phyloP scores from a whole-genome alignment of 2,888 invertebrate genomes.

The Ischnura elegans region DNA sequence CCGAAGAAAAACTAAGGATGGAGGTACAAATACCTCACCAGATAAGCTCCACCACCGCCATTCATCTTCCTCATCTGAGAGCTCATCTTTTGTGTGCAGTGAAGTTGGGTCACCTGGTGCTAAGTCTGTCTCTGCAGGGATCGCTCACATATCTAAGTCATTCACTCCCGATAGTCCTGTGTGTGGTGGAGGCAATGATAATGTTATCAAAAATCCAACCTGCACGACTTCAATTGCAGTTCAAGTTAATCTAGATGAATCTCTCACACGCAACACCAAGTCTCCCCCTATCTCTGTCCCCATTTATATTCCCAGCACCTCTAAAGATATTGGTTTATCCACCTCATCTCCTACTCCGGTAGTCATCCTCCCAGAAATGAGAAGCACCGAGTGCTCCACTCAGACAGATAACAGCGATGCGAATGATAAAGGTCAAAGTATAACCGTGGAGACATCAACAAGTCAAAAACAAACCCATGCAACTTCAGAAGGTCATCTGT shows the following conservation, averaged over 20 bases:
- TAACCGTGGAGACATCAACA: conserved; percentile 70
- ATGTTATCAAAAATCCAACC: conserved; percentile 39
- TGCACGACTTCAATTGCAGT: conserved; percentile 80
- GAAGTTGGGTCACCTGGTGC: conserved; percentile 29
- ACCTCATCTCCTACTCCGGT: conserved; percentile 43
- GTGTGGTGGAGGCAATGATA: background rate
- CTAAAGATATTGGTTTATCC: conserved; percentile 37
- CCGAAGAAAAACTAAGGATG: conserved; percentile 75
- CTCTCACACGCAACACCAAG: conserved; percentile 48
- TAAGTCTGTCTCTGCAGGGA: conserved; percentile 28
- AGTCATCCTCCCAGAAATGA: conserved; percentile 68
- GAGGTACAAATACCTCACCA: conserved; percentile 48
- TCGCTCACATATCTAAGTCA: conserved; percentile 7
- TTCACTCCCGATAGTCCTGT: conserved; percentile 39
- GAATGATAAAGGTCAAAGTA: conserved; percentile 79
- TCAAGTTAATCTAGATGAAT: conserved; percentile 79
- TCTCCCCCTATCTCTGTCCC: conserved; percentile 56
- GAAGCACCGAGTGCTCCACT: conserved; percentile 77
- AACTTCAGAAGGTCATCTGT: conserved; percentile 79
- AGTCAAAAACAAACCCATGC: conserved; percentile 48
- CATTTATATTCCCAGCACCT: conserved; percentile 56
- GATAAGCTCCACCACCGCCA: conserved; percentile 54
- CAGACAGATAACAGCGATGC: conserved; percentile 77
- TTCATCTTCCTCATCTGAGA: conserved; percentile 56
- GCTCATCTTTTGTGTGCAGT: conserved; percentile 37